Evolutionary conservation across 2,888 invertebrate species (phyloP).

Genomic region (Myopa tessellatipennis): DNA sequence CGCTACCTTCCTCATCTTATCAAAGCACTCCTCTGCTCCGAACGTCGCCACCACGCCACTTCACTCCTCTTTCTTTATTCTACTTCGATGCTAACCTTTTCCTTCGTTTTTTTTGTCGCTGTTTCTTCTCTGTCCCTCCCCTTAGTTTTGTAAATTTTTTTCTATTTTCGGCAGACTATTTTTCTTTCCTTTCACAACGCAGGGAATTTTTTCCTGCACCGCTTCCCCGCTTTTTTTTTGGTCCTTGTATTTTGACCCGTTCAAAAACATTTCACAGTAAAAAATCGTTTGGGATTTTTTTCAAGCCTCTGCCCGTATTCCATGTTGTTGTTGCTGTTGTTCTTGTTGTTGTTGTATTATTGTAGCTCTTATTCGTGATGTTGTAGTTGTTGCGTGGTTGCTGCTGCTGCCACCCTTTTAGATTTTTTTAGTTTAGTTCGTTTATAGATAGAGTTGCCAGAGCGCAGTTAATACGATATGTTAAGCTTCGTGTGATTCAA

Average conservation of each 20-base stretch:
- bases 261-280: constrained; percentile 36
- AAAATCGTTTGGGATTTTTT: constrained; percentile 36
- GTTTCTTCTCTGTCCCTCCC: not conserved
- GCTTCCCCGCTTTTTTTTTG: constrained; percentile 28
- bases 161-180: not conserved
- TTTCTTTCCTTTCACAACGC: not conserved
- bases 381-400: constrained; percentile 4
- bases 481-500: not conserved
- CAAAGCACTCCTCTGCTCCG: not conserved
- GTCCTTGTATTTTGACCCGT: constrained; percentile 38
- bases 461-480: not conserved
- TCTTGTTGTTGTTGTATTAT: constrained; percentile 17
- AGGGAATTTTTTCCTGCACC: not conserved
- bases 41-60: not conserved
- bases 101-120: not conserved
- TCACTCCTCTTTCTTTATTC: not conserved
- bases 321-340: not conserved
- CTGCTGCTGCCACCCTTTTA: constrained; percentile 37
- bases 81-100: constrained; percentile 2
- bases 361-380: constrained; percentile 7
- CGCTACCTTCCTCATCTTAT: not conserved
- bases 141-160: constrained; percentile 10
- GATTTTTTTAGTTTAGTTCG: constrained; percentile 48
- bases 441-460: constrained; percentile 36
- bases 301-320: constrained; percentile 9